Base-by-base conservation (phyloP, 2,888 invertebrate genomes). In the Lasioglossum villosulum region DNA sequence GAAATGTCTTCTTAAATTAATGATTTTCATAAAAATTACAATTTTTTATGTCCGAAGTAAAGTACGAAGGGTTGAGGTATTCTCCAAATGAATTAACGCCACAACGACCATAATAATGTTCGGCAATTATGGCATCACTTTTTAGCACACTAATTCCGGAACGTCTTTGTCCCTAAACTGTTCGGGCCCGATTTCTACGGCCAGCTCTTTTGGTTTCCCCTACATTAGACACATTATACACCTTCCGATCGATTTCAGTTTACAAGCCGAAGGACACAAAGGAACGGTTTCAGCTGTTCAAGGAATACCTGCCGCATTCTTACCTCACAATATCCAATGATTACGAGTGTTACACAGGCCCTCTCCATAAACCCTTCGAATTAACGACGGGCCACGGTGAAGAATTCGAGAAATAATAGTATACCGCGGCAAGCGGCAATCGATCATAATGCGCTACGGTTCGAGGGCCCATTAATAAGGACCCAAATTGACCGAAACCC, bases 391-490 rank as follows among this genome's bases (percentile, higher is more conserved):
- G 56, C 56, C 42, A n/a, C 14, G 39, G 23, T 42, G 78, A 78
- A 71, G 78, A 80, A 83, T 83, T 81, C 72, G 76, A 82, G 75
- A 85, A 89, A 87, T 89, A 89, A 85, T 85, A 71, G 76, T 78
- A 79, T 77, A 23, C 78, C 89, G 34, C 12, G 12, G 63, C 66
- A 75, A n/a, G 70, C n/a, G 83, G 56, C 82, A 80, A 91, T 90
- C 83, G 82, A 90, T 90, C 89, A 90, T 86, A 84, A 82, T 88
- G 76, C 77, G 45, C 19, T 56, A 68, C 63, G 73, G 75, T 82
- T 83, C 70, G 63, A 68, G 81, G 59, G 48, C 45, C 82, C 84
- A 90, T 90, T 90, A 86, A 90, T 89, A 86, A 87, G 81, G 74
- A 56, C 68, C 80, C 39, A 81, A 79, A 78, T 81, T 52, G 79